Conservation (phyloP, 1,140 invertebrate genomes). For the Heliconius himera region DNA sequence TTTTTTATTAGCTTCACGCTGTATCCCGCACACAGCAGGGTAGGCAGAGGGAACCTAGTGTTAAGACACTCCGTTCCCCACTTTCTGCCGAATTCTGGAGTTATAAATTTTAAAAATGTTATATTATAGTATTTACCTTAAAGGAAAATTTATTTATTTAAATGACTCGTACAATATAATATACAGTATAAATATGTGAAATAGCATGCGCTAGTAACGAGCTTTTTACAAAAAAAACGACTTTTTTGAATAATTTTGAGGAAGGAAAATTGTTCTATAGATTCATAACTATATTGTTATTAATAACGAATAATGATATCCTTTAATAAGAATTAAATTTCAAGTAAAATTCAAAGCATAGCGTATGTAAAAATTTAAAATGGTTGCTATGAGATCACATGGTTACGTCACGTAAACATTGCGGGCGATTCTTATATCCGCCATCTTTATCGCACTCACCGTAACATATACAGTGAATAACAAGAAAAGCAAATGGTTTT, state of each 20-base stretch:
- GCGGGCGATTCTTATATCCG: neutral
- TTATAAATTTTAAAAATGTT: no score
- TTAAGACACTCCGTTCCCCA: no score
- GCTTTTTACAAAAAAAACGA: no score
- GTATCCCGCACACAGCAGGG: no score
- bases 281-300: neutral
- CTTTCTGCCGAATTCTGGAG: no score
- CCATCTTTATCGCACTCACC: conserved; percentile 44
- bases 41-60: no score
- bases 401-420: conserved; percentile 55
- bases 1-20: no score
- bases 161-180: neutral
- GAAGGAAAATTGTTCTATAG: neutral
- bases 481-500: conserved; percentile 14
- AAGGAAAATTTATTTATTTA: neutral
- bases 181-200: neutral
- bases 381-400: conserved; percentile 68
- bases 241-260: neutral
- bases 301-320: no score
- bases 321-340: no score
- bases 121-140: neutral
- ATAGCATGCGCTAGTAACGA: no score
- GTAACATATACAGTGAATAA: conserved; percentile 19
- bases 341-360: neutral
- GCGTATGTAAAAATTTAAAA: conserved; percentile 25